phyloP scores from a whole-genome alignment of 2,797 vertebrate genomes.

The Falco naumanni region DNA sequence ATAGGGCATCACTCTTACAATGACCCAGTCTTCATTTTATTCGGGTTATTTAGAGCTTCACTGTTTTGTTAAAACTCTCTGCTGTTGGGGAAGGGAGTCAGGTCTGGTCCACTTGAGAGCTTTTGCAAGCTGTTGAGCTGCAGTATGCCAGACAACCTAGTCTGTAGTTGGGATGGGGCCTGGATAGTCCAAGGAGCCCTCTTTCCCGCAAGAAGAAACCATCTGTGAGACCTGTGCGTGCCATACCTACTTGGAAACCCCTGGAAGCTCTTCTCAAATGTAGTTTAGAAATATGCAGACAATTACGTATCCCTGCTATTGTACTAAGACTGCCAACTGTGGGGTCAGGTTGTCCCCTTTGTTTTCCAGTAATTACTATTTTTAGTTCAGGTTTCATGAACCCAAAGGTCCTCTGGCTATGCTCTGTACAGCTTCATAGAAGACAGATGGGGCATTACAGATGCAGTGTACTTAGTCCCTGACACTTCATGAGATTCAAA shows the following conservation, averaged over 20 bases:
- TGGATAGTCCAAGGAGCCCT: neutral
- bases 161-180: neutral
- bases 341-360: conserved; percentile 48
- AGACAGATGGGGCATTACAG: conserved; percentile 39
- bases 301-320: neutral
- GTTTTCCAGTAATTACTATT: conserved; percentile 55
- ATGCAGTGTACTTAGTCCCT: neutral
- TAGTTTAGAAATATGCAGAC: conserved; percentile 14
- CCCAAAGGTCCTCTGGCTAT: conserved; percentile 38
- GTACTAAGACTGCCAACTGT: neutral
- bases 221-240: neutral
- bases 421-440: neutral
- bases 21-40: neutral
- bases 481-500: neutral
- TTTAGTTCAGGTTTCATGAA: conserved; percentile 46
- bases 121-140: neutral
- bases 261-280: neutral
- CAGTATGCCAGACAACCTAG: neutral
- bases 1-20: neutral
- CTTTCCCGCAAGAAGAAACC: neutral
- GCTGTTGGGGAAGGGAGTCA: neutral
- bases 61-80: neutral
- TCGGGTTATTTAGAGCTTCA: neutral
- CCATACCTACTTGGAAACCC: neutral
- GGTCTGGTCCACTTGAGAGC: neutral